Evolutionary conservation across 2,797 vertebrate genomes (phyloP), one percentile per base, ranked within the genome.

Genomic region (Passerculus sandwichensis): DNA sequence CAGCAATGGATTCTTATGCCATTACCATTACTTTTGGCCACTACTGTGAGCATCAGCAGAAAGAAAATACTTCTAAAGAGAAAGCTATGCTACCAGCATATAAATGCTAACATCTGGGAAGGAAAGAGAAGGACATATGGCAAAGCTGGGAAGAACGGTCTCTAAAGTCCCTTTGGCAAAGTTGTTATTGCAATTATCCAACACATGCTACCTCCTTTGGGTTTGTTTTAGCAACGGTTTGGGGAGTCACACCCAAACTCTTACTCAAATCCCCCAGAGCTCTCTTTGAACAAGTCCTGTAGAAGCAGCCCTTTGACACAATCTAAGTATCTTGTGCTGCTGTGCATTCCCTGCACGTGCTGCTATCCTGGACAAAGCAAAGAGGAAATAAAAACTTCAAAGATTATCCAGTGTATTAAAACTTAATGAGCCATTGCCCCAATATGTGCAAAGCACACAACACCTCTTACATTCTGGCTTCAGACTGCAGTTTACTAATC

Each of bases 401-500:
- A 89, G 57, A 96, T 95, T 65, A 95, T 54, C 60, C 72, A 90
- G 75, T 95, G 89, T 91, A 94, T 96, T 95, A 96, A 96, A 95
- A 93, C 81, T 70, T 91, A 94, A 96, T 91, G 77, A 94, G 83
- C 66, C 74, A 78, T 89, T 90, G 70, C 72, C 92, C 91, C 77
- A 73, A 5, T 75, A 85, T 7, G 59, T 87, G 78, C 89, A 84
- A 86, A 96, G 88, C 75, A 90, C 51, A 87, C 34, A 93, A 15
- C 45, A 73, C 23, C 27, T 88, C 85, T 92, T 80, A 88, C 64
- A 60, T 85, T 94, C 87, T 91, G 57, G 67, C 60, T 92, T 95
- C 87, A 95, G 88, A 96, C 73, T 92, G 76, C 79, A 95, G 92
- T 94, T 96, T 96, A 78, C 91, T 95, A 78, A 96, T 91, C 92